These are phyloP conservation scores for Melanitta fusca DNA, from an alignment of 2,797 vertebrate species.

Conservation along the genomic window DNA sequence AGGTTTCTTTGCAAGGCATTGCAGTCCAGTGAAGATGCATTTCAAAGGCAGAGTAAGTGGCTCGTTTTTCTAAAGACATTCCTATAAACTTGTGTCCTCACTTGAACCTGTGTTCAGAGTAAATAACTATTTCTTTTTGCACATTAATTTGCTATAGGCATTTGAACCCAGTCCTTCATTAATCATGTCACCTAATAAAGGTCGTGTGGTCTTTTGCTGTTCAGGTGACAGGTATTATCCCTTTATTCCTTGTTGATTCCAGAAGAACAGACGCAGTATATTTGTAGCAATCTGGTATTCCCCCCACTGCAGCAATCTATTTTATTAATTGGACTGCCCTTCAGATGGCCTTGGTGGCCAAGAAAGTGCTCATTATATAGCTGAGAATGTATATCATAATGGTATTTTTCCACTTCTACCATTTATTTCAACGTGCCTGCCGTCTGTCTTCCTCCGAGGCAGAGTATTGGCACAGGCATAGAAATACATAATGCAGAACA, in stretches of 20 bases:
- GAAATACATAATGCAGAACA: neutral
- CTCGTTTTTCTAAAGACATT: conserved; percentile 15
- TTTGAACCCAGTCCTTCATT: conserved; percentile 7
- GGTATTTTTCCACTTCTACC: neutral
- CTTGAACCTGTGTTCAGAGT: neutral
- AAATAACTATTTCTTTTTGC: neutral
- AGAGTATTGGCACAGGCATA: neutral
- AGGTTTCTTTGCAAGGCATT: neutral
- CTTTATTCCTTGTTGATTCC: neutral
- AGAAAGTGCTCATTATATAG: neutral
- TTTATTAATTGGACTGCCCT: conserved; percentile 45
- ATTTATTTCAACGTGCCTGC: neutral
- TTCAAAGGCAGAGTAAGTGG: neutral
- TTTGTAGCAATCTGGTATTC: conserved; percentile 1
- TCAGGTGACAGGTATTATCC: neutral
- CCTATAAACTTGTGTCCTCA: neutral
- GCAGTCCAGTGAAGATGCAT: neutral
- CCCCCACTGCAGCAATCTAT: neutral
- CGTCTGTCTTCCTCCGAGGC: neutral
- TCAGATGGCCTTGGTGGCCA: neutral
- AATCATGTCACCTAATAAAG: conserved; percentile 16
- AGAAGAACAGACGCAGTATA: neutral
- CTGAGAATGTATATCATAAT: neutral
- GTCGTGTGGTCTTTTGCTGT: neutral
- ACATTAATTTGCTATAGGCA: neutral